These are phyloP conservation scores for Himalopsyche phryganea DNA, from an alignment of 1,140 invertebrate genomes.

Conservation along the genomic window DNA sequence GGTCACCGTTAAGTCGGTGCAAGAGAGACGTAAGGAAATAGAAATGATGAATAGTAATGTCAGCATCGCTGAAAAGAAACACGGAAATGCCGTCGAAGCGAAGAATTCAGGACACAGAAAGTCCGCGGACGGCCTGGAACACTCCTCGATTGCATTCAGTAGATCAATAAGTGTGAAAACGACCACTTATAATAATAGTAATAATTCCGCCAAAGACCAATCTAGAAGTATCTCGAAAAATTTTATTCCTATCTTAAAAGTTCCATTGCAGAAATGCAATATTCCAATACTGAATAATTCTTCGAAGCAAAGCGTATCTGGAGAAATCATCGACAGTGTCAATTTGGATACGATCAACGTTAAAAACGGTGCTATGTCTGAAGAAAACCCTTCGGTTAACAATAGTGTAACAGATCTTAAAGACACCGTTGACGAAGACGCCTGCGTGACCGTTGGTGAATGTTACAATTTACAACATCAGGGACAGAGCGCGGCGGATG, in stretches of 20 bases:
- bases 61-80: slow-evolving; percentile 4
- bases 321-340: neutral
- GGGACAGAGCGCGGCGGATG: neutral
- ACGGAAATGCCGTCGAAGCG: slow-evolving; percentile 1
- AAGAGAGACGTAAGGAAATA: slow-evolving; percentile 50
- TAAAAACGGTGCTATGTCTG: neutral
- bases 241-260: slow-evolving; percentile 8
- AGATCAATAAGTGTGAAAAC: slow-evolving; percentile 26
- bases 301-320: neutral
- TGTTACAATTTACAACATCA: neutral
- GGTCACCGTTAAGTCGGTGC: slow-evolving; percentile 45
- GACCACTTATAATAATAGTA: neutral
- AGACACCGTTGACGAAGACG: neutral
- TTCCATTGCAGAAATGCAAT: slow-evolving; percentile 16
- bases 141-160: slow-evolving; percentile 11
- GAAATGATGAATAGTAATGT: slow-evolving; percentile 42
- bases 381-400: neutral
- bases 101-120: slow-evolving; percentile 9
- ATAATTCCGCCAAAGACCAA: slow-evolving; percentile 15
- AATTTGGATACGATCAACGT: neutral
- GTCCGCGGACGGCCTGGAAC: slow-evolving; percentile 10
- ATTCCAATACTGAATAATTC: slow-evolving; percentile 17
- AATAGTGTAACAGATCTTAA: neutral
- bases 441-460: neutral
- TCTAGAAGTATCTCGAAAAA: slow-evolving; percentile 6